A percentile compares a stretch with the other conserved stretches of the same genome.
These are phyloP conservation scores for Caenorhabditis parvicauda DNA, from an alignment of 2,888 invertebrate species.

Conservation along the genomic window DNA sequence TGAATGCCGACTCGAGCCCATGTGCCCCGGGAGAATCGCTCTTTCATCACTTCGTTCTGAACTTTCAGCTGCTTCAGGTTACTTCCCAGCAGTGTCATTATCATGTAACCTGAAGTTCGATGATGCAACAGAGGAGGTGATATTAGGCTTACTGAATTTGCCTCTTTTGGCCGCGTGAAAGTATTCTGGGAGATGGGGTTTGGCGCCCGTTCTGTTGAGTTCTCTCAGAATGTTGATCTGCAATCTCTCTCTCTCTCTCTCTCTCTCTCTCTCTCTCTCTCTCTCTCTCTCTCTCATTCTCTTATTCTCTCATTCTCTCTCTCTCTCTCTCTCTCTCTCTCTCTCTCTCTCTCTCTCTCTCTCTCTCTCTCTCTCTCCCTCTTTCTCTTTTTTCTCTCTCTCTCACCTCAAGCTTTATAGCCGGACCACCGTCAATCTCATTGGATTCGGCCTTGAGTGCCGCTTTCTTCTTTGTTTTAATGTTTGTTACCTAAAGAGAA, in stretches of 20 bases:
- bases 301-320: slow-evolving; percentile 1
- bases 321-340: slow-evolving; percentile 2
- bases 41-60: slow-evolving; percentile 9
- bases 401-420: slow-evolving; percentile 33
- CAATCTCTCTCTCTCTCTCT: background rate
- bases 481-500: too few relatives aligned
- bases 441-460: background rate
- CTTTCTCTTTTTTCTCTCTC: slow-evolving; percentile 5
- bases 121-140: too few relatives aligned
- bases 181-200: slow-evolving; percentile 44
- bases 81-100: slow-evolving; percentile 47
- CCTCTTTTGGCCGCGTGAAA: slow-evolving; percentile 42
- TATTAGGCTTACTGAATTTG: slow-evolving; percentile 14
- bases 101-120: slow-evolving; percentile 46
- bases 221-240: slow-evolving; percentile 24
- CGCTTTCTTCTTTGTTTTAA: background rate
- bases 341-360: slow-evolving; percentile 2
- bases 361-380: background rate
- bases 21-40: slow-evolving; percentile 26
- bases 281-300: slow-evolving; percentile 1
- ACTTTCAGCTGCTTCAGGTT: slow-evolving; percentile 39
- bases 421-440: background rate
- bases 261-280: slow-evolving; percentile 2
- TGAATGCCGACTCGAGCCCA: slow-evolving; percentile 49
- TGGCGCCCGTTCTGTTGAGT: slow-evolving; percentile 34